phyloP scores from a whole-genome alignment of 2,888 invertebrate species.

The Lasioglossum zephyrum region DNA sequence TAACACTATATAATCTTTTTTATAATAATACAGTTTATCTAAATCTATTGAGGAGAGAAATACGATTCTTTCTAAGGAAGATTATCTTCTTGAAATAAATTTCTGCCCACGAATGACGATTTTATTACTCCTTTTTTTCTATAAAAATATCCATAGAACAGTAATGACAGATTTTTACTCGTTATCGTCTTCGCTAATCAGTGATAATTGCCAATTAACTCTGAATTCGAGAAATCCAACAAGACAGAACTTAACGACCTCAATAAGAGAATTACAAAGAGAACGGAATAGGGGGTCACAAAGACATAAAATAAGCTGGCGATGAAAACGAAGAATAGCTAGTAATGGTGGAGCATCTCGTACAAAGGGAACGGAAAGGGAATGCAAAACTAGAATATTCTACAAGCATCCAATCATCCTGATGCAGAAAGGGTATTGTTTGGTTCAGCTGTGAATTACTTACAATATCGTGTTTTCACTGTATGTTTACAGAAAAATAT shows the following conservation, averaged over 20 bases:
- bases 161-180: not conserved
- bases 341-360: not conserved
- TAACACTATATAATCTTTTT: not conserved
- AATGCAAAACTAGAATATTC: not conserved
- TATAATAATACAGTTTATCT: too few species aligned
- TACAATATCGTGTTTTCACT: not conserved
- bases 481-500: not conserved
- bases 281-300: not conserved
- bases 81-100: too few species aligned
- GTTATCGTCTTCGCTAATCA: not conserved
- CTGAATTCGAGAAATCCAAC: not conserved
- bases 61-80: too few species aligned
- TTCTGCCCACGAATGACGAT: too few species aligned
- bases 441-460: not conserved
- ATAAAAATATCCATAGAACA: not conserved
- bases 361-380: not conserved
- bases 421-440: not conserved
- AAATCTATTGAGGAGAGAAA: too few species aligned
- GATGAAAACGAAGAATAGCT: not conserved
- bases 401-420: not conserved
- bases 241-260: not conserved
- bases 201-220: conserved; percentile 10
- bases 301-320: not conserved
- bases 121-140: not conserved
- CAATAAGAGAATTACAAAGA: not conserved